Base-by-base conservation (phyloP, 2,888 invertebrate genomes). In the Paralinhomoeus sp. region DNA sequence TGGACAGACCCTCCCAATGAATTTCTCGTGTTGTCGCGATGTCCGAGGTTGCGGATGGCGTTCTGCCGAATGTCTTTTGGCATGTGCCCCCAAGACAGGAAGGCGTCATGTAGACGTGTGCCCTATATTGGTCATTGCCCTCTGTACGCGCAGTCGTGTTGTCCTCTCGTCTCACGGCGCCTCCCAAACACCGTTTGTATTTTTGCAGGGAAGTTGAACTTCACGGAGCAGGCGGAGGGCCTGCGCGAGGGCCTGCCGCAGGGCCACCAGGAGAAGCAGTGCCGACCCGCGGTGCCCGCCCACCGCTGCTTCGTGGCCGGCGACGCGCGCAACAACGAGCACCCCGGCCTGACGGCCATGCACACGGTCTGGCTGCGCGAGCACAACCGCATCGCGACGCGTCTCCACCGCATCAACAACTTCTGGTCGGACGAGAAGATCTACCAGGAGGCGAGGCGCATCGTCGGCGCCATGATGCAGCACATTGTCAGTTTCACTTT, bases 391-490 rank as follows among this genome's bases (percentile, higher is more conserved):
- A 50, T 55, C 34, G 56, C 50, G 1, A 23, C 39, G 1, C 17
- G 33, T 18, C 39, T 50, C n/a, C 45, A 45, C 24, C 31, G 42
- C 2, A 45, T 56, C 7, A 57, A 45, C 36, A 44, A 46, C 24
- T 46, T 56, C 7, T 57, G 57, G 57, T 41, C 35, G 18, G 17
- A n/a, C 17, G 35, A 15, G 27, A 27, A 27, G 27, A 5, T 27
- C 7, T 27, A 27, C 27, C 27, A 27, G 27, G 57, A 61, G 47
- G 56, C 60, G 3, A 55, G 65, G 33, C 56, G 60, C 34, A 63
- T 66, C 36, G 48, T 65, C 3, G 53, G 55, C 2, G 67, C 62
- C 23, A 50, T 61, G 37, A 53, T 84, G 81, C 68, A 64, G 47
- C 27, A 27, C 27, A 27, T 27, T 12, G 27, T 27, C n/a, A n/a